A percentile compares a stretch with the other conserved stretches of the same genome.
Evolutionary conservation across 2,888 invertebrate species (phyloP).

Genomic region (Agrilus cyanescens): DNA sequence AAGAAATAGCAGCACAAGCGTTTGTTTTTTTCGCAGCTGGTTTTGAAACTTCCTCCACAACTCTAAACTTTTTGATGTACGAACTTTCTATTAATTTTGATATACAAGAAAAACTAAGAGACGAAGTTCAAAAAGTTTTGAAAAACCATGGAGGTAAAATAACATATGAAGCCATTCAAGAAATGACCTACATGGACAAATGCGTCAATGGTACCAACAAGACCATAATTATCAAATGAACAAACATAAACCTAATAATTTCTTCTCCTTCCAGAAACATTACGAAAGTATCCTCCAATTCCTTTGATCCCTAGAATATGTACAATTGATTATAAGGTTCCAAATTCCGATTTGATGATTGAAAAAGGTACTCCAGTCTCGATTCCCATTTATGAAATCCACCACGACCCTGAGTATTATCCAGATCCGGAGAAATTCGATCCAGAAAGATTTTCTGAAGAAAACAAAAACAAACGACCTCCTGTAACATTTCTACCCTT

Average conservation of each 20-base stretch:
- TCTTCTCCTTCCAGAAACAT: constrained; percentile 18
- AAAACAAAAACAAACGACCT: constrained; percentile 36
- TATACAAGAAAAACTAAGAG: constrained; percentile 33
- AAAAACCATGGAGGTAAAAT: constrained; percentile 30
- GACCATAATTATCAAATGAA: background rate
- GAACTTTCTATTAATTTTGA: constrained; percentile 37
- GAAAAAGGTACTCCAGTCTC: constrained; percentile 18
- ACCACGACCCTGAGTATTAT: constrained; percentile 23
- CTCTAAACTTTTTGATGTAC: constrained; percentile 36
- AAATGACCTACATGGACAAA: constrained; percentile 38
- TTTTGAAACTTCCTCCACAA: constrained; percentile 31
- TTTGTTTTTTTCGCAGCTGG: constrained; percentile 26
- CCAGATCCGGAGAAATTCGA: constrained; percentile 49
- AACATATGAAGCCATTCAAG: constrained; percentile 36
- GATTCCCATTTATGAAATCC: constrained; percentile 20
- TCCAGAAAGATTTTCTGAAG: constrained; percentile 46
- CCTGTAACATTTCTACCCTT: constrained; percentile 44
- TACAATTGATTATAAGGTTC: constrained; percentile 19
- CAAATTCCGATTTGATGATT: constrained; percentile 18
- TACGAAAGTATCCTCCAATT: constrained; percentile 23
- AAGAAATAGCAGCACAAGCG: constrained; percentile 18
- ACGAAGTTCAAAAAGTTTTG: constrained; percentile 33
- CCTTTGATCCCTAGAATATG: constrained; percentile 19
- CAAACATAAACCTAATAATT: background rate
- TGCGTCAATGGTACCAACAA: constrained; percentile 30